These are phyloP conservation scores for Dysidea cf. avara DNA, from an alignment of 37 sponge, comb jelly and placozoan genomes.

Conservation along the genomic window DNA sequence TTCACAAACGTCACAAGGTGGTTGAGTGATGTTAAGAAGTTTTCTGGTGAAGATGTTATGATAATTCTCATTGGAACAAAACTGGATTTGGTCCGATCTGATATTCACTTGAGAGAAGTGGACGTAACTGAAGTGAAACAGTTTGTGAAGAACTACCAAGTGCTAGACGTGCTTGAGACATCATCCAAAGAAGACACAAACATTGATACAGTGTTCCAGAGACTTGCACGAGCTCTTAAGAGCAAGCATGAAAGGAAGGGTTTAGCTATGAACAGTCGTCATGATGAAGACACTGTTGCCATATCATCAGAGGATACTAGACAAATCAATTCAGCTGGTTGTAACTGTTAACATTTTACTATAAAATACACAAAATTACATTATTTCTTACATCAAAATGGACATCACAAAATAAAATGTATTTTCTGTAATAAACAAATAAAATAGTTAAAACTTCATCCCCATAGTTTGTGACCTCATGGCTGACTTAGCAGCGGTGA, in stretches of 20 bases:
- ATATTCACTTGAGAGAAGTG: constrained; percentile 30
- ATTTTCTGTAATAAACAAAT: too few species aligned
- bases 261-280: too few species aligned
- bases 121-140: constrained; percentile 13
- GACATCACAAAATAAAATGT: too few species aligned
- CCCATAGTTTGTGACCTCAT: too few species aligned
- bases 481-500: too few species aligned
- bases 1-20: constrained; percentile 72
- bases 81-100: constrained; percentile 27
- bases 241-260: not conserved
- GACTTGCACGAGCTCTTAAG: constrained; percentile 19
- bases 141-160: constrained; percentile 19
- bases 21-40: constrained; percentile 86
- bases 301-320: too few species aligned
- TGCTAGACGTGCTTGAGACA: constrained; percentile 49
- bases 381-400: too few species aligned
- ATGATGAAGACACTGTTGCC: too few species aligned
- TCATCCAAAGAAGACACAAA: constrained; percentile 72
- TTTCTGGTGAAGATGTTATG: constrained; percentile 36
- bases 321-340: too few species aligned
- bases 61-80: constrained; percentile 58
- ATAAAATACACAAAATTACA: too few species aligned
- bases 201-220: constrained; percentile 35
- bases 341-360: too few species aligned
- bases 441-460: too few species aligned